Conservation (phyloP, 2,888 invertebrate genomes). For the Pinctada fucata region DNA sequence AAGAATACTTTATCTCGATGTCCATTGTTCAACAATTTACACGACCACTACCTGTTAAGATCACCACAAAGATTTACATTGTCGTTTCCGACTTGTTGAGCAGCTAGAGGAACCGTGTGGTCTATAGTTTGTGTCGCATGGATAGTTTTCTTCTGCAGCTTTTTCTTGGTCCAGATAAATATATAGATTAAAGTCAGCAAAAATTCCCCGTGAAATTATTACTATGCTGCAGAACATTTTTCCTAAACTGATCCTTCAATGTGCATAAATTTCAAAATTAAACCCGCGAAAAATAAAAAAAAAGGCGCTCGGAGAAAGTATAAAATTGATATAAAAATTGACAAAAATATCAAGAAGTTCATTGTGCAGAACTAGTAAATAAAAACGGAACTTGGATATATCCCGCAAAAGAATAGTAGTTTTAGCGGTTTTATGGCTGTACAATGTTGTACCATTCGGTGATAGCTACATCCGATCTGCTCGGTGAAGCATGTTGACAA, state of each 20-base stretch:
- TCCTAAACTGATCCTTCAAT: too few species aligned
- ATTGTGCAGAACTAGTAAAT: too few species aligned
- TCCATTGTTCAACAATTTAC: constrained; percentile 26
- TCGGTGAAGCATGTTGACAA: background rate
- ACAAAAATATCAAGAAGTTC: too few species aligned
- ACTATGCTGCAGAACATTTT: too few species aligned
- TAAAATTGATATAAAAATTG: too few species aligned
- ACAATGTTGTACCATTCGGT: background rate
- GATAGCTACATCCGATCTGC: background rate
- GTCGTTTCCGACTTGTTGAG: constrained; percentile 9
- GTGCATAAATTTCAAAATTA: too few species aligned
- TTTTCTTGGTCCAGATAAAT: background rate
- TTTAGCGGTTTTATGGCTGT: too few species aligned
- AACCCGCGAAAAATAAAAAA: too few species aligned
- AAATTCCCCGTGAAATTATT: background rate
- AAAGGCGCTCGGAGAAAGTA: too few species aligned
- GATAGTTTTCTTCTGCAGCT: background rate
- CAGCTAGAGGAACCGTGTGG: constrained; percentile 6
- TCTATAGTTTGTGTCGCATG: background rate
- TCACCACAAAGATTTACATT: constrained; percentile 5
- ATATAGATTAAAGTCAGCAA: background rate
- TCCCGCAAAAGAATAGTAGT: too few species aligned
- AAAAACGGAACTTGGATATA: too few species aligned
- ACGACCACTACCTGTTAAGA: constrained; percentile 29
- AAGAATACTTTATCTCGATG: constrained; percentile 17